Evolutionary conservation across 2,888 invertebrate species (phyloP), one percentile per base, ranked within the genome.

Genomic region (Spodoptera picta): DNA sequence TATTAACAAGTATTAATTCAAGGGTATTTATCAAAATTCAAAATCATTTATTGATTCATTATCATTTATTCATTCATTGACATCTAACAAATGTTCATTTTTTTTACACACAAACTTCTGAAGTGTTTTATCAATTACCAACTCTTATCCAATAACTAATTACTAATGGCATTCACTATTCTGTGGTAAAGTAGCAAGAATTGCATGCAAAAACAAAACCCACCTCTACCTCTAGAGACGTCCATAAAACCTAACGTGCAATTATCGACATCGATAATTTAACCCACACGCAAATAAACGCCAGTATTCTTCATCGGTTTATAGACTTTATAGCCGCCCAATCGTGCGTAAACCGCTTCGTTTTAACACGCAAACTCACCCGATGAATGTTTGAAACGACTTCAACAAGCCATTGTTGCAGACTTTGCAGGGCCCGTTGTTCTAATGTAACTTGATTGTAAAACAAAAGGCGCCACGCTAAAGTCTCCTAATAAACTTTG

Each of bases 391-490:
- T 89, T 87, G 83, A 88, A 91, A 88, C 85, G 88, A 86, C 87
- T 87, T 84, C 80, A 75, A 80, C 71, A 72, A 82, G 48, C 86
- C 84, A 89, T 90, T 91, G 90, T 90, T 84, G 78, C 68, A 52
- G 78, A 81, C 80, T 85, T 83, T 74, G 82, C 82, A 85, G 61
- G 83, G 83, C 80, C 80, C 86, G 83, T 84, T 83, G 83, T 84
- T 85, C 86, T 86, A 87, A 88, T 89, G 89, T 90, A 90, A 89
- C 88, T 88, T 85, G 87, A 90, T 90, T 90, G 87, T 87, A 84
- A 90, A 87, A 91, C 90, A 91, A 90, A 90, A 82, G 87, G 76
- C 83, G 81, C 67, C 60, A 48, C 72, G 77, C 73, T 73, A 70
- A 83, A 85, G 78, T 84, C 80, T 7, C 65, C 79, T 83, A 83